Evolutionary conservation across 1,140 invertebrate genomes (phyloP).

Genomic region (Microplitis mediator): DNA sequence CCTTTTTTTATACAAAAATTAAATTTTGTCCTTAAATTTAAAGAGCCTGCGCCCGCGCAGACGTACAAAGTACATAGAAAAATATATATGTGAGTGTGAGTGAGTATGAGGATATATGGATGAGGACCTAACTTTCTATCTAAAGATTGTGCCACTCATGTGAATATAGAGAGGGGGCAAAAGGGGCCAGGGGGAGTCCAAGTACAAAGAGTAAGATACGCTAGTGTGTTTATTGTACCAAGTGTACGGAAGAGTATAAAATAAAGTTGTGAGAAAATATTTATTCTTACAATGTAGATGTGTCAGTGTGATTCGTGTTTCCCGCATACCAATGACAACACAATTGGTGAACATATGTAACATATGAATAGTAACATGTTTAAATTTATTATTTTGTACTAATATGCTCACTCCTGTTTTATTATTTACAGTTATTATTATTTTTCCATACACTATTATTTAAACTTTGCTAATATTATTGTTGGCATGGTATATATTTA

Average conservation of each 20-base stretch:
- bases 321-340: conserved; percentile 15
- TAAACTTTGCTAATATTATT: no score
- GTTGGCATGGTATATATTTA: no score
- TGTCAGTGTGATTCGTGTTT: conserved; percentile 15
- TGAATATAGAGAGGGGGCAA: not conserved
- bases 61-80: not conserved
- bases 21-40: no score
- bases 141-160: not conserved
- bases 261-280: conserved; percentile 20
- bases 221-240: no score
- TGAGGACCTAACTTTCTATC: not conserved
- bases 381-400: not conserved
- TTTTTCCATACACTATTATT: not conserved
- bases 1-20: no score
- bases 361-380: not conserved
- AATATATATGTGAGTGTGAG: not conserved
- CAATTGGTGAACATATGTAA: conserved; percentile 6
- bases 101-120: not conserved
- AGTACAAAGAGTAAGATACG: not conserved
- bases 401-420: not conserved
- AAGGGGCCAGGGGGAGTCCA: not conserved
- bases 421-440: not conserved
- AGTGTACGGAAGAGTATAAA: not conserved
- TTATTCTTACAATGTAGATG: conserved; percentile 10
- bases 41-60: conserved; percentile 3